Percentiles rank a stretch among this genome's conserved stretches.
These are phyloP conservation scores for Drosophila ambigua DNA, from an alignment of 1,140 invertebrate genomes.

Conservation along the genomic window DNA sequence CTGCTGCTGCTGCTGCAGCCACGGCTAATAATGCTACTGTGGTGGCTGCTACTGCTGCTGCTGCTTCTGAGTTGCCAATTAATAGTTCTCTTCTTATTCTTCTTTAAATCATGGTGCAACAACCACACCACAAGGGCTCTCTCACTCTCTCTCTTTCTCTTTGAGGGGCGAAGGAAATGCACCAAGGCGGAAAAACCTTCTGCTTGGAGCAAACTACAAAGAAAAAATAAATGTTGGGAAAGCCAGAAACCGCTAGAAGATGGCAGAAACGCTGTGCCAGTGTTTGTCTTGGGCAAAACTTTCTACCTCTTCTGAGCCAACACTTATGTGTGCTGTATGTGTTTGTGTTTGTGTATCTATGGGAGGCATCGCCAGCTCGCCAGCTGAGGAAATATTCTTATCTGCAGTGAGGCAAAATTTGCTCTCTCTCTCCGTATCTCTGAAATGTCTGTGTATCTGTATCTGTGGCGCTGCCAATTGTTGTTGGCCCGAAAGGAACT, in stretches of 20 bases:
- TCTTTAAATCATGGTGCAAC: slow-evolving; percentile 49
- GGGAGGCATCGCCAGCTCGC: slow-evolving; percentile 19
- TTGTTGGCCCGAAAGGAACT: slow-evolving; percentile 50
- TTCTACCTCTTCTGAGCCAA: slow-evolving; percentile 18
- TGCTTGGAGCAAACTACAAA: slow-evolving; percentile 31
- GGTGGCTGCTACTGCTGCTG: too few relatives aligned
- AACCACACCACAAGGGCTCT: slow-evolving; percentile 24
- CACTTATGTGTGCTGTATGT: slow-evolving; percentile 22
- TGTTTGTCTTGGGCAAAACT: slow-evolving; percentile 66
- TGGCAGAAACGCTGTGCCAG: slow-evolving; percentile 32
- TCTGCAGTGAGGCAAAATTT: slow-evolving; percentile 70
- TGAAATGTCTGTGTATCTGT: slow-evolving; percentile 10
- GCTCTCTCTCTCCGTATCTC: background rate
- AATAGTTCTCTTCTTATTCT: slow-evolving; percentile 57
- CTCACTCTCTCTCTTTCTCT: too few relatives aligned
- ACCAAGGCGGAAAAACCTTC: slow-evolving; percentile 16
- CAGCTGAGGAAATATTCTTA: slow-evolving; percentile 71
- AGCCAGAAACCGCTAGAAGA: slow-evolving; percentile 29
- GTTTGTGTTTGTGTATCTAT: slow-evolving; percentile 12
- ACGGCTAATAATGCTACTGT: too few relatives aligned
- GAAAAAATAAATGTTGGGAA: slow-evolving; percentile 20
- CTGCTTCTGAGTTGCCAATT: slow-evolving; percentile 56
- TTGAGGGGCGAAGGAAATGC: slow-evolving; percentile 14
- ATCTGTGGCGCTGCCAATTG: slow-evolving; percentile 62
- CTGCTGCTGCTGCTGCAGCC: slow-evolving; percentile 1